Conservation (phyloP, 2,888 invertebrate genomes). For the Seira ritae region DNA sequence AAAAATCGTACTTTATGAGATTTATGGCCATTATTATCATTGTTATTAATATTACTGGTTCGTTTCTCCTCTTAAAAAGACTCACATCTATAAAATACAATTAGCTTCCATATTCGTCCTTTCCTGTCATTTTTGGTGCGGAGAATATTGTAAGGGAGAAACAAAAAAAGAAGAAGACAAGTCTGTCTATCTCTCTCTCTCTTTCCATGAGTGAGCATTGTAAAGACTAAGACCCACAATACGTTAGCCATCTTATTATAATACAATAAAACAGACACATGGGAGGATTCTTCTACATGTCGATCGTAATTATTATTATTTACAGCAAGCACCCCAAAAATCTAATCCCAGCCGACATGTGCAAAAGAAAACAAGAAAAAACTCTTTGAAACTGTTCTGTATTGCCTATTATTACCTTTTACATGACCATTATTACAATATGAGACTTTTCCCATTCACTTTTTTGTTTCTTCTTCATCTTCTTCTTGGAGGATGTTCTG, state of each 20-base stretch:
- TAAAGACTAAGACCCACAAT: too few relatives aligned
- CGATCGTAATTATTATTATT: conserved; percentile 61
- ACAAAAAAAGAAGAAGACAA: neutral
- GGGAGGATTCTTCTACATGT: conserved; percentile 57
- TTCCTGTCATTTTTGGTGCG: conserved; percentile 7
- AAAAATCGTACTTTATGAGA: conserved; percentile 52
- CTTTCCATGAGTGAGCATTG: too few relatives aligned
- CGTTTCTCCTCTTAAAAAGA: conserved; percentile 27
- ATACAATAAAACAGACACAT: conserved; percentile 44
- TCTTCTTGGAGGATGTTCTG: conserved; percentile 11
- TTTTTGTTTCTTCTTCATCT: conserved; percentile 7
- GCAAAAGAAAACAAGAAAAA: neutral
- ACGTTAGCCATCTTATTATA: neutral
- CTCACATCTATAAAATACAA: conserved; percentile 58
- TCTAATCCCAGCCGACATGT: neutral
- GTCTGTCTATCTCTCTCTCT: neutral
- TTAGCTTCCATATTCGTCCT: conserved; percentile 45
- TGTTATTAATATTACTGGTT: conserved; percentile 58
- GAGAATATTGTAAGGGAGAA: conserved; percentile 5
- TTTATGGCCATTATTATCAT: conserved; percentile 58
- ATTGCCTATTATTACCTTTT: conserved; percentile 2
- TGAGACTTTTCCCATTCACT: neutral
- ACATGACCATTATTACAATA: neutral
- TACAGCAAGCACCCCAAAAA: conserved; percentile 42
- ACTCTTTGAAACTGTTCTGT: neutral